Base-by-base conservation (phyloP, 1,140 invertebrate species). In the Hestina assimilis region DNA sequence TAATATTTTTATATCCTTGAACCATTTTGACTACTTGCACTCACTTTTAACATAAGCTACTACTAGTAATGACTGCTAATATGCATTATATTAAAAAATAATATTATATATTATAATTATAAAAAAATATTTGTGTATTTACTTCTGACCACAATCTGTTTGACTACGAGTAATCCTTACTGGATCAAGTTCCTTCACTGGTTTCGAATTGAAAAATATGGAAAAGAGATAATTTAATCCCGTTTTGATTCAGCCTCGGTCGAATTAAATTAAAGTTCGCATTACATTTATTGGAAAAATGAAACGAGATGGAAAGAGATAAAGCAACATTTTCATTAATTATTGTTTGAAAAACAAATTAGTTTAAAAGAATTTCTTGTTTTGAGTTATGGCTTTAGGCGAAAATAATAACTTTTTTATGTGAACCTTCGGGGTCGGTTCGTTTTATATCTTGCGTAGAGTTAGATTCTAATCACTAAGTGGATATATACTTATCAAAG, bases 321-420 rank as follows among this genome's bases (percentile, higher is more conserved):
- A 21, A 40, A 63, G 65, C 63, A 55, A 60, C 56, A 69, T 54
- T 43, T 40, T n/a, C n/a, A n/a, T n/a, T n/a, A n/a, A n/a, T n/a
- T n/a, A n/a, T n/a, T n/a, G n/a, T n/a, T n/a, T n/a, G n/a, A n/a
- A n/a, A n/a, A n/a, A n/a, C n/a, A n/a, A n/a, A n/a, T n/a, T n/a
- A n/a, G 40, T 68, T 63, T 52, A 67, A 72, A 62, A 51, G 60
- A 57, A 56, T 70, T 75, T 65, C 66, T 67, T 73, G 69, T 75
- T 72, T 74, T 75, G 66, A 65, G 69, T 71, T 69, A 71, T 47
- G 51, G 51, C 66, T 77, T 77, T 75, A 75, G 65, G 69, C 20
- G 67, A 64, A 72, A 70, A 75, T 74, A 72, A 73, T 67, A 73
- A 69, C 63, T 61, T 69, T 73, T 72, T 72, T 62, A 73, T 76